Conservation (phyloP, 2,888 invertebrate species). For the Hyppa rectilinea region DNA sequence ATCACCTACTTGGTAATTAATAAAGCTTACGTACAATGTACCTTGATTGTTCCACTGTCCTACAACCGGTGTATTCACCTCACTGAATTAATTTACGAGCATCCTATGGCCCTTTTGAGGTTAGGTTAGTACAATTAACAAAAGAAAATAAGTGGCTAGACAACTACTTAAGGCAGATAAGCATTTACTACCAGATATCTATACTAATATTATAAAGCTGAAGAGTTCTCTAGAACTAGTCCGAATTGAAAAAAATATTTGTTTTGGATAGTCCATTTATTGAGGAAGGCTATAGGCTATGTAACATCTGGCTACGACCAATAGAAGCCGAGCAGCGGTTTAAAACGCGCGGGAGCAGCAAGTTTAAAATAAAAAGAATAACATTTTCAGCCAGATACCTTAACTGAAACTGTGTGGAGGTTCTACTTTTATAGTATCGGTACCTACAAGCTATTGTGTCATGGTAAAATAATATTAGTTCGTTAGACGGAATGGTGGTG, state of each 20-base stretch:
- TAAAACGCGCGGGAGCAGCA: too few species aligned
- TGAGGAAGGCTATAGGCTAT: too few species aligned
- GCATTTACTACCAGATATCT: not conserved
- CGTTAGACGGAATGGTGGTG: too few species aligned
- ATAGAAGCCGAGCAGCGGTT: too few species aligned
- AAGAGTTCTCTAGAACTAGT: too few species aligned
- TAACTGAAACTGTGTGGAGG: not conserved
- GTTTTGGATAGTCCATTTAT: too few species aligned
- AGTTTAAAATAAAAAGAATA: not conserved
- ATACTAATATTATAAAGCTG: too few species aligned
- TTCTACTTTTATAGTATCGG: too few species aligned
- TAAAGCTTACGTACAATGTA: constrained; percentile 36
- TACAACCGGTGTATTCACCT: constrained; percentile 58
- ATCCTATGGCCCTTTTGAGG: constrained; percentile 28
- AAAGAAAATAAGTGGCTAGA: constrained; percentile 16
- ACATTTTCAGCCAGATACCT: not conserved
- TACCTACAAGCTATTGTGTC: not conserved
- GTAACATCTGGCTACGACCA: too few species aligned
- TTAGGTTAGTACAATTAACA: constrained; percentile 32
- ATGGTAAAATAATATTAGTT: not conserved
- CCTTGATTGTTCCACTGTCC: constrained; percentile 55
- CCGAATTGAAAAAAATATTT: too few species aligned
- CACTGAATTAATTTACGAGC: constrained; percentile 59
- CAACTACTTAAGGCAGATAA: not conserved
- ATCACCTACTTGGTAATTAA: constrained; percentile 53